phyloP scores from a whole-genome alignment of 2,888 invertebrate genomes.

The Aspidapion aeneum region DNA sequence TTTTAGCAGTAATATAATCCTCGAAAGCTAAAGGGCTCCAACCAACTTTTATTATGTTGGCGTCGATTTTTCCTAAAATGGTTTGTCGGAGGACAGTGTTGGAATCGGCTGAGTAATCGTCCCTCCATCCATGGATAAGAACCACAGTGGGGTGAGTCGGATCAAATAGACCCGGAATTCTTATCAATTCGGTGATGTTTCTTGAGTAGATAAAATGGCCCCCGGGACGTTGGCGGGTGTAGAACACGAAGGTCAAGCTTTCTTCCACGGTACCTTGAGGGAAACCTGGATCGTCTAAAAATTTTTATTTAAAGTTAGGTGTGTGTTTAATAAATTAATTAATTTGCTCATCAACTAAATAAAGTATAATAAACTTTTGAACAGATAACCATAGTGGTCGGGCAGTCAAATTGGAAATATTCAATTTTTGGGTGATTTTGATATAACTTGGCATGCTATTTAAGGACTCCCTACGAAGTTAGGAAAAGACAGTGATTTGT shows the following conservation, averaged over 20 bases:
- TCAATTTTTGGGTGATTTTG: no score
- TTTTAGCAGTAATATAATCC: conserved; percentile 9
- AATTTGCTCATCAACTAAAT: no score
- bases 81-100: conserved; percentile 19
- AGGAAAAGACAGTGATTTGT: no score
- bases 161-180: conserved; percentile 13
- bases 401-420: no score
- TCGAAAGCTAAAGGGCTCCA: conserved; percentile 16
- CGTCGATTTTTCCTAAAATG: conserved; percentile 17
- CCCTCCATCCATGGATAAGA: conserved; percentile 20
- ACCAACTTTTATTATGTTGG: conserved; percentile 20
- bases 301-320: not conserved
- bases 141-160: conserved; percentile 14
- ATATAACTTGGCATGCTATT: no score
- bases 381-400: no score
- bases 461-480: no score
- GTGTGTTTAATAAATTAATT: no score
- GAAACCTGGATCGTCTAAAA: not conserved
- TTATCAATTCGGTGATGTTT: conserved; percentile 8
- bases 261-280: not conserved
- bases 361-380: no score
- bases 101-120: conserved; percentile 16
- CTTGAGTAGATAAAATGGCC: conserved; percentile 6
- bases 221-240: conserved; percentile 8
- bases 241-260: conserved; percentile 17